Conservation (phyloP, 1,140 invertebrate genomes). For the Drosophila suzukii region DNA sequence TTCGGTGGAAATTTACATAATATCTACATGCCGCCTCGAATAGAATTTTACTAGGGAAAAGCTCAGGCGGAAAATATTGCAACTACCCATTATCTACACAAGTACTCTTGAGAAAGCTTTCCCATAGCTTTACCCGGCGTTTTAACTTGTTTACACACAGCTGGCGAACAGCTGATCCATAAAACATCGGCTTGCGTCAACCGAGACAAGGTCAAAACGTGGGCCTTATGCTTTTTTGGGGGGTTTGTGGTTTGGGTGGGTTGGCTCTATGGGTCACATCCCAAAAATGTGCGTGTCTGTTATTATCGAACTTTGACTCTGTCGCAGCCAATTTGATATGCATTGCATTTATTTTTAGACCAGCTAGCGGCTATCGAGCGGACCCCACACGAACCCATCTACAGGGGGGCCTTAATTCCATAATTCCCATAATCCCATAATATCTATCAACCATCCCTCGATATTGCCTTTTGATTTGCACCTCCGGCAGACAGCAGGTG, state of each 20-base stretch:
- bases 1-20: constrained; percentile 3
- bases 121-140: constrained; percentile 43
- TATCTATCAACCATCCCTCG: constrained; percentile 1
- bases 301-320: constrained; percentile 52
- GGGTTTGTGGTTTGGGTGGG: not conserved
- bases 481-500: constrained; percentile 54
- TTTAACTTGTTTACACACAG: constrained; percentile 60
- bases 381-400: constrained; percentile 44
- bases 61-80: constrained; percentile 6
- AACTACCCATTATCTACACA: constrained; percentile 11
- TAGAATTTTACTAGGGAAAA: constrained; percentile 17
- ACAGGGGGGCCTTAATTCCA: constrained; percentile 23
- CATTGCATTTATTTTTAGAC: constrained; percentile 27
- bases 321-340: constrained; percentile 44
- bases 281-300: constrained; percentile 45
- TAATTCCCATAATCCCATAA: constrained; percentile 25
- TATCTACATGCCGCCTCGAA: constrained; percentile 6
- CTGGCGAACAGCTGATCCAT: constrained; percentile 51
- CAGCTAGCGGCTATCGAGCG: constrained; percentile 20
- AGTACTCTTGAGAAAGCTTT: not conserved
- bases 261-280: not conserved
- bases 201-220: constrained; percentile 30
- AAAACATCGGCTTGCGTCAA: constrained; percentile 22
- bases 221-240: not conserved
- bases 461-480: constrained; percentile 52